Evolutionary conservation across 2,888 invertebrate genomes (phyloP).

Genomic region (Ormyrus thymus): DNA sequence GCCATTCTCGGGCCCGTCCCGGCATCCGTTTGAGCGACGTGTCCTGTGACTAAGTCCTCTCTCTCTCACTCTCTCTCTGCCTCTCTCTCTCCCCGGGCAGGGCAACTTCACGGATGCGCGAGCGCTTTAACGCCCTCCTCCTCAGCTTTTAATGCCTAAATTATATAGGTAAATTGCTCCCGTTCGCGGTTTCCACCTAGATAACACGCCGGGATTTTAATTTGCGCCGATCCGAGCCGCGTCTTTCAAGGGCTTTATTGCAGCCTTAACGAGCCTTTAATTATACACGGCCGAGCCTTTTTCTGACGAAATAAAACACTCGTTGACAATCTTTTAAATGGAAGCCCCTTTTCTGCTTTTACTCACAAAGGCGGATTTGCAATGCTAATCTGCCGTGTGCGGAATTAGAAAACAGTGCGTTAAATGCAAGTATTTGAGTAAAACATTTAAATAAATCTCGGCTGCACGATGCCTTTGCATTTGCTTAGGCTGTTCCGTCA

Average conservation of each 20-base stretch:
- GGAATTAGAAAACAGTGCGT: no score
- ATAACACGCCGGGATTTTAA: slow-evolving; percentile 24
- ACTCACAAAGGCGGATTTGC: no score
- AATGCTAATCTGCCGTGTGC: no score
- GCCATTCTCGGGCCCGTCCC: slow-evolving; percentile 66
- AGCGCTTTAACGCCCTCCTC: slow-evolving; percentile 58
- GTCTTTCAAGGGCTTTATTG: slow-evolving; percentile 38
- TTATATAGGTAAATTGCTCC: slow-evolving; percentile 64
- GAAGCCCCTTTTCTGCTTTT: no score
- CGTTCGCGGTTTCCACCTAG: slow-evolving; percentile 54
- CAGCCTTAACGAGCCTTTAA: slow-evolving; percentile 40
- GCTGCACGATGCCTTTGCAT: no score
- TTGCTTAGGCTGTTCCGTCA: no score
- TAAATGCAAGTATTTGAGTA: no score
- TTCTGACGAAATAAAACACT: neutral
- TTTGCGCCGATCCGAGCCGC: slow-evolving; percentile 33
- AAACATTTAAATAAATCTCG: no score
- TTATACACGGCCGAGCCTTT: neutral
- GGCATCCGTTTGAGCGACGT: slow-evolving; percentile 69
- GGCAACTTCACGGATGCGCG: slow-evolving; percentile 67
- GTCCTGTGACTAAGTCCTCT: slow-evolving; percentile 71
- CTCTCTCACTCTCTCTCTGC: slow-evolving; percentile 14
- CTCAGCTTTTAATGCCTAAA: slow-evolving; percentile 65
- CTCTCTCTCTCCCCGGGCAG: slow-evolving; percentile 38
- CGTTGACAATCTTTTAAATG: no score